These are phyloP conservation scores for Elmis aenea DNA, from an alignment of 2,888 invertebrate species.

Conservation along the genomic window DNA sequence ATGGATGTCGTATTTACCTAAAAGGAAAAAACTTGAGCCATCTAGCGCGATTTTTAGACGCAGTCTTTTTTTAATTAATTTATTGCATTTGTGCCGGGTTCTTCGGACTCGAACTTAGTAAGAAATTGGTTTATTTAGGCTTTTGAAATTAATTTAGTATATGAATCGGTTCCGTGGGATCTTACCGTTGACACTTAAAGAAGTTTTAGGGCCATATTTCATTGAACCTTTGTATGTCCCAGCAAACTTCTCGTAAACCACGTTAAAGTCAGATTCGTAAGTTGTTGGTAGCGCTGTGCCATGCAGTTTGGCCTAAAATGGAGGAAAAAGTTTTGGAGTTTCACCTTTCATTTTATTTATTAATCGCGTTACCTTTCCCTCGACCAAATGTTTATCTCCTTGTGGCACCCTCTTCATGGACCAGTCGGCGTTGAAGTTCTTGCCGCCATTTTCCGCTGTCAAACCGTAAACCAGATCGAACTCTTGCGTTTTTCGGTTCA, in stretches of 20 bases:
- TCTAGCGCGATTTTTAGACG: no score
- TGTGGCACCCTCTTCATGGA: conserved; percentile 42
- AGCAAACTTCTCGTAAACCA: conserved; percentile 21
- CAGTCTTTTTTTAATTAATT: no score
- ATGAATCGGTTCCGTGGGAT: no score
- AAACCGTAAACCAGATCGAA: conserved; percentile 44
- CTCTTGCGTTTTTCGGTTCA: conserved; percentile 44
- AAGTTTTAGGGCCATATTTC: conserved; percentile 39
- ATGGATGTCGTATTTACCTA: conserved; percentile 45
- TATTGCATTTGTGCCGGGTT: no score
- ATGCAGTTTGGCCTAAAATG: conserved; percentile 30
- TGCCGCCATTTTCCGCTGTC: conserved; percentile 47
- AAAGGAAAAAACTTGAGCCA: no score
- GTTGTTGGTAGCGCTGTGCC: conserved; percentile 42
- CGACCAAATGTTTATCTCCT: conserved; percentile 32
- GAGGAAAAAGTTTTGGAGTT: no score
- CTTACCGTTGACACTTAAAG: conserved; percentile 28
- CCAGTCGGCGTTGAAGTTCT: conserved; percentile 44
- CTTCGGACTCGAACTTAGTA: no score
- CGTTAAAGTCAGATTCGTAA: conserved; percentile 32
- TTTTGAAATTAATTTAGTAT: no score
- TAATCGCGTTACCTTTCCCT: no score
- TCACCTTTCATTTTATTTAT: no score
- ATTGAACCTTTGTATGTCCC: conserved; percentile 25
- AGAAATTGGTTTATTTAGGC: no score